Base-by-base conservation (phyloP, 92 coral and sea anemone species). In the Heteractis magnifica region DNA sequence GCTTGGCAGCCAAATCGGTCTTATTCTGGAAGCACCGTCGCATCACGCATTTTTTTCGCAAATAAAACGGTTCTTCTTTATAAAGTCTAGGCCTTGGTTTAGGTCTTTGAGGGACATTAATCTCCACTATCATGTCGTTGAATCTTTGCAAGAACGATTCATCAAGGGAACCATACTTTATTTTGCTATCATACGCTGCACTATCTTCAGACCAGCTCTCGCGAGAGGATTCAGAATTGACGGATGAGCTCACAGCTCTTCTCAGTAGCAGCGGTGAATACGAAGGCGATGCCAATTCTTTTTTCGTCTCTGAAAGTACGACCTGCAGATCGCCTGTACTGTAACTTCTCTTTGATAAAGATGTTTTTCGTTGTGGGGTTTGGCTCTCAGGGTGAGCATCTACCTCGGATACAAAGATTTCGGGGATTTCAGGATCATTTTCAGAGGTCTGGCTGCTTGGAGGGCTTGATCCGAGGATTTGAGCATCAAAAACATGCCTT, bases 261-360 rank as follows among this genome's bases (percentile, higher is more conserved):
- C 80, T 72, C 58, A 82, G 49, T 9, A 60, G 77, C 13, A 62
- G 51, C 21, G 79, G 86, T 5, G 80, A 82, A 15, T 79, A 65
- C 11, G 79, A 72, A 50, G 78, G 60, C 14, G 60, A 53, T 26
- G 56, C 15, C 7, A 12, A 9, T 34, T n/a, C 56, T 20, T 76
- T 20, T 49, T 76, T 76, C 11, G 53, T 26, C 0, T 76, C 56
- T 76, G 23, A 6, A 15, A 23, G 62, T 23, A 59, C 71, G 55
- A 19, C n/a, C 26, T 49, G 53, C 74, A 84, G 19, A 65, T 84
- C 86, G 6, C 86, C 86, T 34, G 79, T 82, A 26, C 84, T 81
- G 48, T 81, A 81, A 9, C 84, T 81, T 18, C 84, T 8, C 15
- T 68, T 81, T 70, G 77, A 68, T 21, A 81, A 51, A 11, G 84